Evolutionary conservation across 37 sponge, comb jelly and placozoan genomes (phyloP).

Genomic region (Agelas oroides): DNA sequence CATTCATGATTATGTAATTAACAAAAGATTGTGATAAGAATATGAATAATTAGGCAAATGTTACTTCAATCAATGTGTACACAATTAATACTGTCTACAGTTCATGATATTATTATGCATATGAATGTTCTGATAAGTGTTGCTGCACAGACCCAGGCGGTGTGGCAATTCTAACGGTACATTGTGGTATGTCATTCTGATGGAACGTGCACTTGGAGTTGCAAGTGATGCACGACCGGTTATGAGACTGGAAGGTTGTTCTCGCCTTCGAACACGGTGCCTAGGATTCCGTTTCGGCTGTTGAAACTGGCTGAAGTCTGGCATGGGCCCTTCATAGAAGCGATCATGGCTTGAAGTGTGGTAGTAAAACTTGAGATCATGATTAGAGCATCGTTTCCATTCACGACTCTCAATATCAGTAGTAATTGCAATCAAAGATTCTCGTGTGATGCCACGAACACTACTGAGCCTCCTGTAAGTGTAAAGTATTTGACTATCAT

Average conservation of each 20-base stretch:
- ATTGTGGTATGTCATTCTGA: constrained; percentile 8
- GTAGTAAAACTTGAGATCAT: constrained; percentile 13
- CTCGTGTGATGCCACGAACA: constrained; percentile 33
- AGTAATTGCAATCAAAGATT: constrained; percentile 26
- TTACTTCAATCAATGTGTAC: no score
- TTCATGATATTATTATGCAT: no score
- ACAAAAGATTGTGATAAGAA: no score
- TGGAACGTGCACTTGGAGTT: neutral
- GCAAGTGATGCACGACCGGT: constrained; percentile 5
- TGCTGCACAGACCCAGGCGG: neutral
- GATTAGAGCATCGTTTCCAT: neutral
- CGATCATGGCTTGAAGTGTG: constrained; percentile 14
- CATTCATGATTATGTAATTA: no score
- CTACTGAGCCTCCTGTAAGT: neutral
- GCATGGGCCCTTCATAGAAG: constrained; percentile 7
- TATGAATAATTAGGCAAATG: no score
- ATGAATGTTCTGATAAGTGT: constrained; percentile 6
- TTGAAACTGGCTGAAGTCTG: neutral
- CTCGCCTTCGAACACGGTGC: neutral
- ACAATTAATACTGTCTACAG: no score
- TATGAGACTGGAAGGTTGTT: neutral
- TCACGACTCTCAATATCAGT: constrained; percentile 21
- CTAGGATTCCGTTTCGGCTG: constrained; percentile 8
- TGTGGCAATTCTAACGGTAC: constrained; percentile 21
- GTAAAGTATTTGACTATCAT: no score